phyloP scores from a whole-genome alignment of 2,888 invertebrate species.

The Agapostemon virescens region DNA sequence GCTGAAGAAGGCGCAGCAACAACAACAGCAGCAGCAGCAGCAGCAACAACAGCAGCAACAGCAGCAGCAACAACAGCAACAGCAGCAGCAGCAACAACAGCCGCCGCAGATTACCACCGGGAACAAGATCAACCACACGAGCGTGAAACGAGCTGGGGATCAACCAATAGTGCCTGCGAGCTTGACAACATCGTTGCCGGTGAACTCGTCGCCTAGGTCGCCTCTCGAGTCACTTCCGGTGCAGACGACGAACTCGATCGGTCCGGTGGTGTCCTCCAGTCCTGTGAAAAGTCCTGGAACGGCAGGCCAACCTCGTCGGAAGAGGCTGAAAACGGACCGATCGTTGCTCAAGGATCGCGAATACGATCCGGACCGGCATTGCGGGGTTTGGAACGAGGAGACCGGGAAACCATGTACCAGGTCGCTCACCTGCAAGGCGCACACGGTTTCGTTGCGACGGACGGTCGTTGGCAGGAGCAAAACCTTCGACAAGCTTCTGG shows the following conservation, averaged over 20 bases:
- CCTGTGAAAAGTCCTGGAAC: conserved; percentile 76
- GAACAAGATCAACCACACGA: conserved; percentile 71
- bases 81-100: conserved; percentile 54
- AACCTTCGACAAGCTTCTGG: conserved; percentile 88
- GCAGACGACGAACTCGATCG: conserved; percentile 60
- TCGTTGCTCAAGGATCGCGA: conserved; percentile 83
- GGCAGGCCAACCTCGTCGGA: conserved; percentile 71
- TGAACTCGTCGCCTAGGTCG: conserved; percentile 75
- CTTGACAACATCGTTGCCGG: conserved; percentile 68
- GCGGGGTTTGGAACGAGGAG: conserved; percentile 88
- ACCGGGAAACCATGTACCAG: conserved; percentile 88
- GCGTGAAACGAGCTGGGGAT: conserved; percentile 73
- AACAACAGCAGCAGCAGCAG: conserved; percentile 16
- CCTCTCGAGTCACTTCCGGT: conserved; percentile 74
- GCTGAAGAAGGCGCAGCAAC: conserved; percentile 73
- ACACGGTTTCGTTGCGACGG: conserved; percentile 86
- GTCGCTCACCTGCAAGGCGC: conserved; percentile 88
- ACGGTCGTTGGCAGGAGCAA: conserved; percentile 87
- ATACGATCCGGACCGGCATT: conserved; percentile 91
- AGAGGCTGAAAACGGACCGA: conserved; percentile 77
- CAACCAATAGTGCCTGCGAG: conserved; percentile 56
- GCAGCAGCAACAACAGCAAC: neutral
- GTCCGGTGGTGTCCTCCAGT: conserved; percentile 62
- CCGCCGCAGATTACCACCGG: conserved; percentile 51
- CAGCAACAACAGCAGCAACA: neutral